These are phyloP conservation scores for Halichoerus grypus DNA, from an alignment of 2,113 vertebrate genomes.

Conservation along the genomic window DNA sequence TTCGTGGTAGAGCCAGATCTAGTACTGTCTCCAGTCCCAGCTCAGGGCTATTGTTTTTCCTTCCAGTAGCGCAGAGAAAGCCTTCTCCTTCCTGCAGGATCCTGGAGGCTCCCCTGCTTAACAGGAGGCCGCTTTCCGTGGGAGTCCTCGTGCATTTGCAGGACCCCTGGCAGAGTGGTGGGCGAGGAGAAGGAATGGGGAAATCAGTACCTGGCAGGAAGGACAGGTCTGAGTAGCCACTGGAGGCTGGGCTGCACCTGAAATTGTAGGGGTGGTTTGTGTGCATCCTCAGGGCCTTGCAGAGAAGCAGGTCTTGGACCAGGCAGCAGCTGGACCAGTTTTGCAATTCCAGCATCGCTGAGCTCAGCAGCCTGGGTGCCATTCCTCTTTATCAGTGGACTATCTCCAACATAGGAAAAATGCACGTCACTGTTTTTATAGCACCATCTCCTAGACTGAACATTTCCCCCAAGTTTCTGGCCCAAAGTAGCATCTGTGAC, in stretches of 20 bases:
- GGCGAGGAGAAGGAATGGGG: not conserved
- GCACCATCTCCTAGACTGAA: not conserved
- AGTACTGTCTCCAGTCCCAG: not conserved
- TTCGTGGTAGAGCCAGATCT: not conserved
- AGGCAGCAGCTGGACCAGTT: rapidly evolving
- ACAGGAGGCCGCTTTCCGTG: not conserved
- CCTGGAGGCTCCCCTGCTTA: not conserved
- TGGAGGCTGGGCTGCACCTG: not conserved
- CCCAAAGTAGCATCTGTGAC: not conserved
- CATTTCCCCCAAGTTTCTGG: not conserved
- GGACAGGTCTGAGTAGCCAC: not conserved
- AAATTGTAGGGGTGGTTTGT: not conserved
- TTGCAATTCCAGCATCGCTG: not conserved
- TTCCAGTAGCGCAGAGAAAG: not conserved
- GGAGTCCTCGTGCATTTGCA: too few relatives aligned
- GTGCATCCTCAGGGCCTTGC: not conserved
- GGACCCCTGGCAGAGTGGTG: not conserved
- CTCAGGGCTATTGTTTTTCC: not conserved
- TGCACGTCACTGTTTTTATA: not conserved
- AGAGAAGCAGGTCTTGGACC: not conserved
- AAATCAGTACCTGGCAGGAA: not conserved
- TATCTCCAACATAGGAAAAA: not conserved
- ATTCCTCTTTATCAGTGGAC: not conserved
- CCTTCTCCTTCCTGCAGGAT: not conserved
- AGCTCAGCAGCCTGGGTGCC: too few relatives aligned